phyloP scores from a whole-genome alignment of 64 coral and sea anemone genomes.

The Exaiptasia diaphana region DNA sequence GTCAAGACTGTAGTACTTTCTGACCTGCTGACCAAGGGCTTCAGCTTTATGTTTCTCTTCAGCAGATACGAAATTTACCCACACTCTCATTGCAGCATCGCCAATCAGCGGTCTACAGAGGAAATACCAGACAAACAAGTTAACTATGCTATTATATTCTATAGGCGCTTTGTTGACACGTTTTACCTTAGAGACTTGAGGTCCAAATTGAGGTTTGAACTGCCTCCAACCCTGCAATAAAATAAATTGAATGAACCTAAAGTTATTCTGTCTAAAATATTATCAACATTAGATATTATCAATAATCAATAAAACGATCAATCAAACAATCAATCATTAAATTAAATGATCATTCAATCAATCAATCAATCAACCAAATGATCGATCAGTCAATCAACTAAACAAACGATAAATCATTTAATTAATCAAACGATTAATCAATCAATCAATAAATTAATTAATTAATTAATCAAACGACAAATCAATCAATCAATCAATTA shows the following conservation, averaged over 20 bases:
- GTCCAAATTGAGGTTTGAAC: conserved; percentile 70
- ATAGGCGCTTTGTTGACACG: background rate
- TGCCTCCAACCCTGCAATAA: conserved; percentile 26
- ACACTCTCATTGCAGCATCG: conserved; percentile 52
- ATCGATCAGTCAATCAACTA: no score
- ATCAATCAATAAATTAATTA: no score
- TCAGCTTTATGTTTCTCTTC: conserved; percentile 79
- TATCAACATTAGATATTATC: background rate
- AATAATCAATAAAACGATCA: background rate
- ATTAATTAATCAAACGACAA: no score
- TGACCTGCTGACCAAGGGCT: conserved; percentile 59
- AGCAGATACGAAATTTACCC: conserved; percentile 64
- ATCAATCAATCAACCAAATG: no score
- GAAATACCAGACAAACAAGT: background rate
- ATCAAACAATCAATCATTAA: no score
- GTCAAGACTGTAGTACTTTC: background rate
- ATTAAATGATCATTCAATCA: no score
- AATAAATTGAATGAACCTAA: background rate
- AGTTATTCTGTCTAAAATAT: background rate
- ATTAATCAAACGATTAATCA: no score
- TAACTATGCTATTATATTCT: background rate
- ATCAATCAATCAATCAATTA: no score
- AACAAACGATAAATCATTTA: no score
- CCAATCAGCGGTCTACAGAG: conserved; percentile 67
- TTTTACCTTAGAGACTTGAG: conserved; percentile 79